Conservation (phyloP, 2,888 invertebrate genomes). For the Seladonia tumulorum region DNA sequence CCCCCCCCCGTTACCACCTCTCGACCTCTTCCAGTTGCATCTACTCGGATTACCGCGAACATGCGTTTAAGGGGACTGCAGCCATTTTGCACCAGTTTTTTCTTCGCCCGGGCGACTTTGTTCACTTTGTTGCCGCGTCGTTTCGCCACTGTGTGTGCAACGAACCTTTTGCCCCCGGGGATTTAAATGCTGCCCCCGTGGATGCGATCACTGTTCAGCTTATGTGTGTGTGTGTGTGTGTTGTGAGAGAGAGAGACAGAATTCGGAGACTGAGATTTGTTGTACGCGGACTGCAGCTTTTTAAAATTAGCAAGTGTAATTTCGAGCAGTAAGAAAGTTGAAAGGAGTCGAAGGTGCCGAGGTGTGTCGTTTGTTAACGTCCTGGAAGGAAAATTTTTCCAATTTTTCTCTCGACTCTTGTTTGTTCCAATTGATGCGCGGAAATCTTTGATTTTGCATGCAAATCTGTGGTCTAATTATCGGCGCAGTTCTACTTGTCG, state of each 20-base stretch:
- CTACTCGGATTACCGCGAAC: conserved; percentile 24
- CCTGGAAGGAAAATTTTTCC: background rate
- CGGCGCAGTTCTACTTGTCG: no score
- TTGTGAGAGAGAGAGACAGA: background rate
- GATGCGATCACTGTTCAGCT: background rate
- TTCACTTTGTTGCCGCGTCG: background rate
- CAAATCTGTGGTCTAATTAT: no score
- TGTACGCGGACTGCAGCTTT: background rate
- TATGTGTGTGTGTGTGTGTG: background rate
- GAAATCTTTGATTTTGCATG: no score
- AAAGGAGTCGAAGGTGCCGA: background rate
- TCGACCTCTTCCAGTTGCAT: conserved; percentile 36
- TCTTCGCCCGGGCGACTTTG: conserved; percentile 15
- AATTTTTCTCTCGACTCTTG: background rate
- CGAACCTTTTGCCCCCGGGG: background rate
- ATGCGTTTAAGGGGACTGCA: conserved; percentile 14
- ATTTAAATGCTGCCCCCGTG: background rate
- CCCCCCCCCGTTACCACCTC: background rate
- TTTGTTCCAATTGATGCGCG: no score
- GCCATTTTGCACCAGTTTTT: conserved; percentile 48
- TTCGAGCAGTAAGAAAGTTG: background rate
- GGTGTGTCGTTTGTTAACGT: background rate
- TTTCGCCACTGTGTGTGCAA: background rate
- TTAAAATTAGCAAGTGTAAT: background rate
- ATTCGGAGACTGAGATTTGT: background rate